Evolutionary conservation across 2,113 vertebrate species (phyloP), one percentile per base, ranked within the genome.

Genomic region (Hippotragus niger): DNA sequence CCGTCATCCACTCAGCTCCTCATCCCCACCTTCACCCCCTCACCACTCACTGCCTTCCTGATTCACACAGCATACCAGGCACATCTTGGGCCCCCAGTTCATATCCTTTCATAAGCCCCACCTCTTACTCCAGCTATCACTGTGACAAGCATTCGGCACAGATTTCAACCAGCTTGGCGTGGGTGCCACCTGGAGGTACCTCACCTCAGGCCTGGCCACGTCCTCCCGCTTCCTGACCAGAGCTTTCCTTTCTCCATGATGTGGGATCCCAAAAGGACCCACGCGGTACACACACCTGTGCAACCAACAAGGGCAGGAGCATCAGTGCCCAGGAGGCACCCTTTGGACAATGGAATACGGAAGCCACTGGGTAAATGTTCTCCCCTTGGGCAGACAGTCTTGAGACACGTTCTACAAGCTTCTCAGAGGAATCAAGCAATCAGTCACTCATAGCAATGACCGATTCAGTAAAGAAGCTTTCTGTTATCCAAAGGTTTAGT

Each of bases 1-100:
- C 47, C 3, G 1, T 27, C 64, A 7, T 6, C n/a, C 36, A 47
- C 87, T 40, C 40, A 4, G 45, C 25, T 7, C 11, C 5, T 45
- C 43, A 6, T 7, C 4, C 1, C 1, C 13, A 0, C 12, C 2
- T 16, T 6, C 14, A 2, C 55, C 43, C 17, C 2, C 31, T 64
- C 2, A 6, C n/a, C 76, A 15, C 31, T n/a, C 80, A 15, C 71
- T 71, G 52, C 0, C 33, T 78, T 7, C 9, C 78, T 12, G 78
- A 33, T 21, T 81, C 31, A 21, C 29, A 33, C 2, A 2, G 23
- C 10, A 27, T 2, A 6, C 5, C 2, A 0, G 60, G 15, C 19
- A 9, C 11, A 25, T 23, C 55, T 14, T 2, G 8, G 62, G 27
- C 29, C 13, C 82, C 45, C 31, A 15, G 1, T 7, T 17, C 29